phyloP scores from a whole-genome alignment of 2,797 vertebrate genomes.

The Ambastaia sidthimunki region DNA sequence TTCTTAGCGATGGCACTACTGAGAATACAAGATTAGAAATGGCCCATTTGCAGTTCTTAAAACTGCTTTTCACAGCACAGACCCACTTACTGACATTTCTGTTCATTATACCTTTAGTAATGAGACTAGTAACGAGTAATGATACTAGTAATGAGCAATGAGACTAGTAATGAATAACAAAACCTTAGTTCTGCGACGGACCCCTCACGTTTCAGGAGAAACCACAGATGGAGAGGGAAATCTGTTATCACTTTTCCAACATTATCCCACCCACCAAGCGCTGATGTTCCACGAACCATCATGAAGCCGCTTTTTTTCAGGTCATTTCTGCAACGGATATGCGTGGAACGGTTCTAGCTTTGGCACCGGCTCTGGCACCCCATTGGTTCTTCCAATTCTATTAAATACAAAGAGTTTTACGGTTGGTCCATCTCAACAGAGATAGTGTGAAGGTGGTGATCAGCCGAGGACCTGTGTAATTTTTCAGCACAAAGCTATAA shows the following conservation, averaged over 20 bases:
- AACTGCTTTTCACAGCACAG: conserved; percentile 53
- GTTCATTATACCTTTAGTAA: conserved; percentile 57
- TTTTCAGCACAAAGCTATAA: conserved; percentile 41
- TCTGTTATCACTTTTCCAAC: neutral
- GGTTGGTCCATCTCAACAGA: conserved; percentile 23
- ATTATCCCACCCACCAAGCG: neutral
- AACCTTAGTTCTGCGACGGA: conserved; percentile 53
- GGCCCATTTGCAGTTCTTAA: conserved; percentile 52
- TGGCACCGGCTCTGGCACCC: neutral
- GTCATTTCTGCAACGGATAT: neutral
- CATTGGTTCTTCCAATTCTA: conserved; percentile 34
- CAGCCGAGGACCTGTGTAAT: conserved; percentile 47
- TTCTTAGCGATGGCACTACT: conserved; percentile 24
- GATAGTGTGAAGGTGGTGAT: conserved; percentile 17
- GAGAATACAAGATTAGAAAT: conserved; percentile 52
- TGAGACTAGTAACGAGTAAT: conserved; percentile 22
- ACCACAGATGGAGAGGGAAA: conserved; percentile 14
- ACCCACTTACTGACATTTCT: conserved; percentile 49
- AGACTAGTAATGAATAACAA: conserved; percentile 37
- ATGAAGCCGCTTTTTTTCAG: neutral
- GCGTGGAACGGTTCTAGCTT: too few relatives aligned
- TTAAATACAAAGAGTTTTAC: conserved; percentile 20
- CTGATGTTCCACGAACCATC: neutral
- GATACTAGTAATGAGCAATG: too few relatives aligned
- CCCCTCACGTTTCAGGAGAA: conserved; percentile 47